These are phyloP conservation scores for Gonatopus flavifemur DNA, from an alignment of 1,140 invertebrate species.

Conservation along the genomic window DNA sequence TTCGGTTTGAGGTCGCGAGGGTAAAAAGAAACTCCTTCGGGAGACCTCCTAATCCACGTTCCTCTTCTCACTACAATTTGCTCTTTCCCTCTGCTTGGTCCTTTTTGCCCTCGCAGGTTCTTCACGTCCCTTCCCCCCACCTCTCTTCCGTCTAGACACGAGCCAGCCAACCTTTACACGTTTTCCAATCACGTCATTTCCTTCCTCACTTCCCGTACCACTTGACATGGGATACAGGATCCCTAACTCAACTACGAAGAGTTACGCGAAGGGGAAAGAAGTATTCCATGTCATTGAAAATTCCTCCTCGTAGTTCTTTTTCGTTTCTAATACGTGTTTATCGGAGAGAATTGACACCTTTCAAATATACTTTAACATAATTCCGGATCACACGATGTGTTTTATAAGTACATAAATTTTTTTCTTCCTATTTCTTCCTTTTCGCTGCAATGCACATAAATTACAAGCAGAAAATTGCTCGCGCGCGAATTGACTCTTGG, in stretches of 20 bases:
- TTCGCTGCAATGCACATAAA: too few species aligned
- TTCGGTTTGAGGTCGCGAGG: constrained; percentile 53
- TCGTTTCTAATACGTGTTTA: too few species aligned
- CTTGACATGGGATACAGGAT: constrained; percentile 1
- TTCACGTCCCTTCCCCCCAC: constrained; percentile 2
- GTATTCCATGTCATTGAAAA: constrained; percentile 30
- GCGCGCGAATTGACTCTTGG: constrained; percentile 12
- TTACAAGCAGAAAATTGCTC: too few species aligned
- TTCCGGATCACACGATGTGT: too few species aligned
- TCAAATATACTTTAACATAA: too few species aligned
- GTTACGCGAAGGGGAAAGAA: constrained; percentile 30
- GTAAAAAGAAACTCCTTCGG: constrained; percentile 52
- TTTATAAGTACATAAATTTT: too few species aligned
- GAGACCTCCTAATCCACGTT: constrained; percentile 28
- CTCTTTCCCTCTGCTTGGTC: constrained; percentile 17
- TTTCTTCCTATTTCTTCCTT: too few species aligned
- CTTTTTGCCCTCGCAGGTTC: constrained; percentile 18
- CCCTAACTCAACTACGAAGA: constrained; percentile 9
- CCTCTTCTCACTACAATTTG: constrained; percentile 24
- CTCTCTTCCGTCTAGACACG: constrained; percentile 38
- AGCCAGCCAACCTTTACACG: constrained; percentile 44
- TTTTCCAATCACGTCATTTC: constrained; percentile 52
- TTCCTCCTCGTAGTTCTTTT: too few species aligned
- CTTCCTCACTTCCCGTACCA: constrained; percentile 25
- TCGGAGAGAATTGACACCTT: too few species aligned